These are phyloP conservation scores for Amphiprion ocellaris DNA, from an alignment of 2,113 vertebrate species.

Conservation along the genomic window DNA sequence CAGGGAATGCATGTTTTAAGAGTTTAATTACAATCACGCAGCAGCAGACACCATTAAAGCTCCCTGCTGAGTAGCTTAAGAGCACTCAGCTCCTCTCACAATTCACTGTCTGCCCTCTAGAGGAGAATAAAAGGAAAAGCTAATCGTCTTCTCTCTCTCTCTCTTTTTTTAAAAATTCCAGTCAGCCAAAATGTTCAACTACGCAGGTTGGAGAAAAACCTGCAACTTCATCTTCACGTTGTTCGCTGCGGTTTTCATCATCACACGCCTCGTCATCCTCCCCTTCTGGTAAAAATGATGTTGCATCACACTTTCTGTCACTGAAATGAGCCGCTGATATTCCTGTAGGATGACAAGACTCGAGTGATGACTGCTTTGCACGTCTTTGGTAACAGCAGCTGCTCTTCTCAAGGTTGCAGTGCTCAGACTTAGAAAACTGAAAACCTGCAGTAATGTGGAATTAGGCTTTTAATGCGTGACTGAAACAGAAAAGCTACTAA, in stretches of 20 bases:
- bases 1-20: no score
- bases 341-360: not conserved
- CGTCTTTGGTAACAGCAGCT: no score
- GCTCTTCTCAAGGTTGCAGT: no score
- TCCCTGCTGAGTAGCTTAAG: constrained; percentile 1
- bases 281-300: constrained; percentile 91
- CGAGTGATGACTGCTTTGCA: not conserved
- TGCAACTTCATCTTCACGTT: constrained; percentile 94
- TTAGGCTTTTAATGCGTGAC: no score
- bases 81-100: not conserved
- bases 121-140: constrained; percentile 20
- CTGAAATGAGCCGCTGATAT: not conserved
- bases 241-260: constrained; percentile 92
- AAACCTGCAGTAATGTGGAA: no score
- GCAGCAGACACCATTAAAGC: not conserved
- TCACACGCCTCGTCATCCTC: constrained; percentile 92
- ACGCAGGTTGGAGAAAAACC: constrained; percentile 94
- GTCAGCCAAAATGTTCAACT: constrained; percentile 99
- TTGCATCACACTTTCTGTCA: not conserved
- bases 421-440: no score
- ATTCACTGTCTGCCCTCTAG: constrained; percentile 67
- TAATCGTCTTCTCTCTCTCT: not conserved
- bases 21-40: no score
- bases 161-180: constrained; percentile 48
- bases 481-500: no score